Evolutionary conservation across 2,888 invertebrate species (phyloP), one percentile per base, ranked within the genome.

Genomic region (Drosophila trichaetosa): DNA sequence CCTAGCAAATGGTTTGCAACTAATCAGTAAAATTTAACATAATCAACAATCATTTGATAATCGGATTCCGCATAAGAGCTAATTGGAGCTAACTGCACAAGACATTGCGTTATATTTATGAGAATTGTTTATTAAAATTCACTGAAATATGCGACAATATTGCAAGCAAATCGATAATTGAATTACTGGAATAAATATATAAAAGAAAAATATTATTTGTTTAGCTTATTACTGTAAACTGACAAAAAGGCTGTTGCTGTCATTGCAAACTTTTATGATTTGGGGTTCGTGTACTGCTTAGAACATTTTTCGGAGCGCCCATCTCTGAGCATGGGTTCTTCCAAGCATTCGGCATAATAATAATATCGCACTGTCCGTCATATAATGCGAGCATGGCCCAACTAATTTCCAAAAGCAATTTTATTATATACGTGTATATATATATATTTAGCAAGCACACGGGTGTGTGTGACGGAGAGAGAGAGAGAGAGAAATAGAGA

Each of bases 341-440:
- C 21, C 2, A 38, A 60, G 29, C 27, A 38, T 42, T 46, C n/a
- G 11, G 69, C 36, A 38, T 60, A 60, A 34, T 36, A 34, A 42
- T 27, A 46, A 42, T 40, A 38, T 27, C 27, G 38, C 40, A 38
- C 27, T 27, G 38, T 46, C 36, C 46, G 40, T 29, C 75, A 52
- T 76, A 73, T 79, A 80, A 86, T 81, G 87, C 70, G 81, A 73
- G 75, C 68, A 81, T 81, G 81, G 89, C 87, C 73, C 78, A 85
- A 83, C 89, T 87, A 83, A 89, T 88, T 87, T 88, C 73, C 70
- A 86, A 87, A 85, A 86, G 89, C 80, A 80, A 85, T 85, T 85
- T 82, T 82, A 83, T 87, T 83, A 74, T 76, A 24, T 24, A 7
- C 11, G 10, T 42, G 11, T 5, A 0, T 8, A 8, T 40, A 38